Percentiles rank a stretch among this genome's conserved stretches.
Evolutionary conservation across 2,113 vertebrate genomes (phyloP).

Genomic region (Galeopterus variegatus): DNA sequence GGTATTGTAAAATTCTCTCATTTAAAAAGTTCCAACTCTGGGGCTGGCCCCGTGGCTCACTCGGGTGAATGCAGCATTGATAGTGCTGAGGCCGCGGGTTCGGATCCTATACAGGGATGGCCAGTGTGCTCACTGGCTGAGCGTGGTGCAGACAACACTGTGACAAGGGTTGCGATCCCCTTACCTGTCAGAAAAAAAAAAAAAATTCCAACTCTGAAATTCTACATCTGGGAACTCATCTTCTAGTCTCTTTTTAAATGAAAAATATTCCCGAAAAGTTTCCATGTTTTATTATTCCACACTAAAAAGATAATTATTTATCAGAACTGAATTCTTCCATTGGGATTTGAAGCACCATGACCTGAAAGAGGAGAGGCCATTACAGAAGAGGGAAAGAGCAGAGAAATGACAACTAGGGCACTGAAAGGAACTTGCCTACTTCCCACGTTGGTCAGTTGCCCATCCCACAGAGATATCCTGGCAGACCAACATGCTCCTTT

Average conservation of each 20-base stretch:
- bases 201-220: not conserved
- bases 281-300: not conserved
- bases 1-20: not conserved
- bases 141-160: no score
- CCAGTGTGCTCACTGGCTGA: no score
- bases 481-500: not conserved
- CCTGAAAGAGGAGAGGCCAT: not conserved
- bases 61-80: no score
- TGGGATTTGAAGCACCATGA: not conserved
- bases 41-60: no score
- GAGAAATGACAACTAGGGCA: not conserved
- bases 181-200: no score
- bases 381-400: not conserved
- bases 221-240: not conserved
- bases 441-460: not conserved
- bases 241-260: not conserved
- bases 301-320: constrained; percentile 18
- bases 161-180: no score
- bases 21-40: not conserved
- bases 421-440: not conserved
- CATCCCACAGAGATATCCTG: not conserved
- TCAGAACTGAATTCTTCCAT: constrained; percentile 25
- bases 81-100: no score
- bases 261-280: not conserved
- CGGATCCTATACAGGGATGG: no score